Percentiles rank a stretch among this genome's conserved stretches.
phyloP scores from a whole-genome alignment of 2,888 invertebrate genomes.

The Noctua janthe region DNA sequence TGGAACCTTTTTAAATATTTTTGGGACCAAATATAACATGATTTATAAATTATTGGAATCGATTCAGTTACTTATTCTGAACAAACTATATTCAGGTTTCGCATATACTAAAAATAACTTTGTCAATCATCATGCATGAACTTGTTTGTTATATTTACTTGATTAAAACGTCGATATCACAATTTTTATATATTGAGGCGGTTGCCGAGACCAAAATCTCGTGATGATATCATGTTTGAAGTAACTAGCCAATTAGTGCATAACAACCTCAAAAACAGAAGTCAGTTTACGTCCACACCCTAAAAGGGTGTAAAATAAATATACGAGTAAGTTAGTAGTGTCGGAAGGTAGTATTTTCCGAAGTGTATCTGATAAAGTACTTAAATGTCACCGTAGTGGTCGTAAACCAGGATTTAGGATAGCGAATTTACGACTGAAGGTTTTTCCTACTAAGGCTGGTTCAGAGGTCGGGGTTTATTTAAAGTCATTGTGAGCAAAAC shows the following conservation, averaged over 20 bases:
- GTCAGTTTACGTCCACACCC: slow-evolving; percentile 14
- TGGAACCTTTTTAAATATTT: too few relatives aligned
- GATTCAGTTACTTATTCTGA: too few relatives aligned
- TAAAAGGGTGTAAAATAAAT: slow-evolving; percentile 41
- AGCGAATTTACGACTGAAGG: slow-evolving; percentile 37
- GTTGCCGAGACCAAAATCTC: slow-evolving; percentile 8
- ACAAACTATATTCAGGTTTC: too few relatives aligned
- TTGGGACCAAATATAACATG: too few relatives aligned
- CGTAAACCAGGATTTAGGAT: slow-evolving; percentile 53
- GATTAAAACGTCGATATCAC: neutral
- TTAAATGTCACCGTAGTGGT: slow-evolving; percentile 39
- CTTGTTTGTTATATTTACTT: neutral
- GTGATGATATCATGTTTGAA: slow-evolving; percentile 14
- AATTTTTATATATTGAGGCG: neutral
- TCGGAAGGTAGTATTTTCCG: slow-evolving; percentile 48
- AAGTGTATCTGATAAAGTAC: slow-evolving; percentile 50
- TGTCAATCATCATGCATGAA: neutral
- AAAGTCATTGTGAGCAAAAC: neutral
- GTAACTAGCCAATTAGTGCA: slow-evolving; percentile 41
- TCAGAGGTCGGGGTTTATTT: slow-evolving; percentile 40
- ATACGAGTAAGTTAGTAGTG: slow-evolving; percentile 16
- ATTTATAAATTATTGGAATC: too few relatives aligned
- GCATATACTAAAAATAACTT: too few relatives aligned
- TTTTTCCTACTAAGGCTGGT: slow-evolving; percentile 29
- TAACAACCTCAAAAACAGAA: slow-evolving; percentile 28